Percentiles rank a stretch among this genome's conserved stretches.
These are phyloP conservation scores for Drosophila obscura DNA, from an alignment of 1,140 invertebrate genomes.

Conservation along the genomic window DNA sequence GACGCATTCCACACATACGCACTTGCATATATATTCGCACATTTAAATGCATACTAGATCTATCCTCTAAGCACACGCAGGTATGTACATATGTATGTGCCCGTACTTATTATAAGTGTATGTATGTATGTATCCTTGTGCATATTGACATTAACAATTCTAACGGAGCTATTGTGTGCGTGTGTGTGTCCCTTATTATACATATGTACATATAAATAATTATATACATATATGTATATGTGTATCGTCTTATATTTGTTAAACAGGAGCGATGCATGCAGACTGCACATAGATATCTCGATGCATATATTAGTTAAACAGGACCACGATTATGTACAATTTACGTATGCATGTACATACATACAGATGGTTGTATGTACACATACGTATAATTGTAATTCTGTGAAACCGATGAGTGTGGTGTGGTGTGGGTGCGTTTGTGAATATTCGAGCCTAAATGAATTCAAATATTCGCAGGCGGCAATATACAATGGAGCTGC, in stretches of 20 bases:
- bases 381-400: constrained; percentile 6
- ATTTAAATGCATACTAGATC: neutral
- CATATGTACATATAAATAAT: no score
- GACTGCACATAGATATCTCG: no score
- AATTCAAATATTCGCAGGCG: no score
- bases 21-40: no score
- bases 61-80: no score
- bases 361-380: neutral
- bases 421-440: no score
- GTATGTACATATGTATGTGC: neutral
- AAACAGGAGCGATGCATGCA: no score
- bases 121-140: constrained; percentile 9
- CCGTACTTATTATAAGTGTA: neutral
- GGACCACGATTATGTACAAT: neutral
- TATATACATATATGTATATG: neutral
- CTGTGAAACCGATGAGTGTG: no score
- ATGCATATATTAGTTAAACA: neutral
- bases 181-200: neutral
- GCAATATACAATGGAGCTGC: no score
- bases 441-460: no score
- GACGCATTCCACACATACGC: no score
- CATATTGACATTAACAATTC: constrained; percentile 8
- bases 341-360: neutral
- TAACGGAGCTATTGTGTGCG: constrained; percentile 11
- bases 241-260: no score